A percentile compares a stretch with the other conserved stretches of the same genome.
Conservation (phyloP, 2,797 vertebrate genomes). For the Takifugu ocellatus region DNA sequence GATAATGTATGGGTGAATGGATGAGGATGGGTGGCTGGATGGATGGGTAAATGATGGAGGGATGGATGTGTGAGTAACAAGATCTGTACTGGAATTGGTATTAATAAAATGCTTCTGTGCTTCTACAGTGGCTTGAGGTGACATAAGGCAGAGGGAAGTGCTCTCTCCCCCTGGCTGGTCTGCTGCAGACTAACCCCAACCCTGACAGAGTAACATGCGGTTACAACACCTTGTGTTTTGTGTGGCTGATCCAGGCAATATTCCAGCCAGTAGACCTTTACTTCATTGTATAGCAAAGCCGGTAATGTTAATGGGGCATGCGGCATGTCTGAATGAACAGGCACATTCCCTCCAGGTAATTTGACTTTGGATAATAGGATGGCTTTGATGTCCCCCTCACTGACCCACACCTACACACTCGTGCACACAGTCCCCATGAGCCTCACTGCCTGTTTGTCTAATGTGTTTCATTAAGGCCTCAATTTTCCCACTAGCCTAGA, state of each 20-base stretch:
- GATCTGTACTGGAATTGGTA: constrained; percentile 19
- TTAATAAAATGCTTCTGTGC: constrained; percentile 44
- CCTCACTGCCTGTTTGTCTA: constrained; percentile 21
- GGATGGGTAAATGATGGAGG: too few relatives aligned
- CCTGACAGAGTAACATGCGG: constrained; percentile 37
- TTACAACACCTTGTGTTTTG: constrained; percentile 25
- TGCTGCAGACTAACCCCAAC: constrained; percentile 27
- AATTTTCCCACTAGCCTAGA: constrained; percentile 37
- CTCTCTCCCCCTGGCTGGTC: constrained; percentile 1
- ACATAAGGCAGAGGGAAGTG: constrained; percentile 31
- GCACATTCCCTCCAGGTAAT: constrained; percentile 40
- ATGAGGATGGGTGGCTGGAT: too few relatives aligned
- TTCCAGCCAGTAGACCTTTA: background rate
- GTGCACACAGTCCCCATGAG: background rate
- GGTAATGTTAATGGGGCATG: constrained; percentile 42
- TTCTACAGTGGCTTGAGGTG: constrained; percentile 38
- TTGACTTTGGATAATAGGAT: constrained; percentile 38
- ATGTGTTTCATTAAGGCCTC: constrained; percentile 54
- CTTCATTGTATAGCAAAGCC: constrained; percentile 32
- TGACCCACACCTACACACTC: constrained; percentile 32
- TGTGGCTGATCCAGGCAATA: constrained; percentile 18
- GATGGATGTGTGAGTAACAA: background rate
- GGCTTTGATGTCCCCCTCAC: constrained; percentile 32
- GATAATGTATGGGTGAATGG: too few relatives aligned
- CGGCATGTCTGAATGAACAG: constrained; percentile 31